These are phyloP conservation scores for Aradophagus sp. DNA, from an alignment of 1,140 invertebrate species.

Conservation along the genomic window DNA sequence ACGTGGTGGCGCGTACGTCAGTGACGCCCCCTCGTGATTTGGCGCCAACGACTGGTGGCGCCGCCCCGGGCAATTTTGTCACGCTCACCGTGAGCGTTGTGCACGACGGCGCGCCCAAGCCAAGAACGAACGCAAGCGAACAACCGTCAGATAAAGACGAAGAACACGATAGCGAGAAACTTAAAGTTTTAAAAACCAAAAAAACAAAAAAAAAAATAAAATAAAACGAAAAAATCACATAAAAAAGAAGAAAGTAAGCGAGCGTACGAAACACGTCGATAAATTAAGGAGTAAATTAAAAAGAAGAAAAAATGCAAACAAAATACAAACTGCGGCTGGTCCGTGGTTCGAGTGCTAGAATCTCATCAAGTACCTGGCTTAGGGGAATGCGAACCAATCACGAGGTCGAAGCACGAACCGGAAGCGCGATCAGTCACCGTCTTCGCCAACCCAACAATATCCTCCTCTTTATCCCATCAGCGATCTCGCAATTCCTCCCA, in stretches of 20 bases:
- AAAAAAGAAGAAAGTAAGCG: slow-evolving; percentile 9
- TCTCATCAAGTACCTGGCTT: slow-evolving; percentile 55
- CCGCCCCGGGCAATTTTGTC: slow-evolving; percentile 8
- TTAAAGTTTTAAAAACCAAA: slow-evolving; percentile 8
- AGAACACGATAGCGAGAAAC: slow-evolving; percentile 6
- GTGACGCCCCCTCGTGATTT: slow-evolving; percentile 69
- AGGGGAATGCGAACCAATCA: slow-evolving; percentile 38
- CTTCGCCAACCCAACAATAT: neutral
- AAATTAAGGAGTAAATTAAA: neutral
- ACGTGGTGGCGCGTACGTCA: slow-evolving; percentile 84
- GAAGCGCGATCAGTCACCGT: slow-evolving; percentile 37
- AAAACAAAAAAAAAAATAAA: slow-evolving; percentile 14
- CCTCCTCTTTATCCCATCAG: neutral
- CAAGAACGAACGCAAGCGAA: slow-evolving; percentile 10
- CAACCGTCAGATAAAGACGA: slow-evolving; percentile 1
- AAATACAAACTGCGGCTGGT: slow-evolving; percentile 59
- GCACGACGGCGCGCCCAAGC: neutral
- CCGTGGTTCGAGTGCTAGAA: slow-evolving; percentile 57
- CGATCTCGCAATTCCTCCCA: too few relatives aligned
- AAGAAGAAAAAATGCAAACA: neutral
- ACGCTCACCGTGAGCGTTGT: neutral
- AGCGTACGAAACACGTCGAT: slow-evolving; percentile 12
- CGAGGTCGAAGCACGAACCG: slow-evolving; percentile 44
- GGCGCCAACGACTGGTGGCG: slow-evolving; percentile 16
- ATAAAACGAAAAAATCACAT: slow-evolving; percentile 5